Conservation (phyloP, 2,888 invertebrate species). For the Athrips mouffetella region DNA sequence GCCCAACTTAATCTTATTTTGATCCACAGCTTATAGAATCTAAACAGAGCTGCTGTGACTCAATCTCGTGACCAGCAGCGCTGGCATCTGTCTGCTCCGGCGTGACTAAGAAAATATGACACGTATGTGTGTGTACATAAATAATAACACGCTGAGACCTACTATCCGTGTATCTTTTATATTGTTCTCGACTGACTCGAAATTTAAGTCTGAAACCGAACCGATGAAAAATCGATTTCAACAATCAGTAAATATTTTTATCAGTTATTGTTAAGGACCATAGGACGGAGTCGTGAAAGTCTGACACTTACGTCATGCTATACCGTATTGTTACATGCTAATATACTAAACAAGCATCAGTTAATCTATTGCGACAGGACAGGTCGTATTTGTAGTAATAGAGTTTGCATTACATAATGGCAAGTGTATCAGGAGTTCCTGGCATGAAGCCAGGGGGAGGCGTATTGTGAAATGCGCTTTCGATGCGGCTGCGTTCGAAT, state of each 20-base stretch:
- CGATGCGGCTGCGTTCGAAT: constrained; percentile 41
- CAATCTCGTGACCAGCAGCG: constrained; percentile 9
- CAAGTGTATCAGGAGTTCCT: constrained; percentile 18
- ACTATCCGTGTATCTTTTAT: not conserved
- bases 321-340: too few relatives aligned
- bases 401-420: constrained; percentile 7
- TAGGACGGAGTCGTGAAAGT: too few relatives aligned
- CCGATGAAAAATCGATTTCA: too few relatives aligned
- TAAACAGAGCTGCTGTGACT: constrained; percentile 22
- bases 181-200: constrained; percentile 6
- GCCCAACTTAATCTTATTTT: too few relatives aligned
- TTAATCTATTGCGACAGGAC: constrained; percentile 3
- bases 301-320: too few relatives aligned
- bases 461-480: constrained; percentile 38
- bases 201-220: too few relatives aligned
- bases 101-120: constrained; percentile 11
- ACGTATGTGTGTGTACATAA: not conserved
- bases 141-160: not conserved
- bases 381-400: constrained; percentile 9
- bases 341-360: too few relatives aligned
- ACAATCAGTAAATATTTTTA: too few relatives aligned
- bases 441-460: constrained; percentile 28
- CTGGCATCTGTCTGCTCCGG: constrained; percentile 1
- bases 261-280: too few relatives aligned
- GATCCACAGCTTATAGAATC: too few relatives aligned